Percentiles rank a stretch among this genome's conserved stretches.
Conservation (phyloP, 2,888 invertebrate species). For the Macropis europaea region DNA sequence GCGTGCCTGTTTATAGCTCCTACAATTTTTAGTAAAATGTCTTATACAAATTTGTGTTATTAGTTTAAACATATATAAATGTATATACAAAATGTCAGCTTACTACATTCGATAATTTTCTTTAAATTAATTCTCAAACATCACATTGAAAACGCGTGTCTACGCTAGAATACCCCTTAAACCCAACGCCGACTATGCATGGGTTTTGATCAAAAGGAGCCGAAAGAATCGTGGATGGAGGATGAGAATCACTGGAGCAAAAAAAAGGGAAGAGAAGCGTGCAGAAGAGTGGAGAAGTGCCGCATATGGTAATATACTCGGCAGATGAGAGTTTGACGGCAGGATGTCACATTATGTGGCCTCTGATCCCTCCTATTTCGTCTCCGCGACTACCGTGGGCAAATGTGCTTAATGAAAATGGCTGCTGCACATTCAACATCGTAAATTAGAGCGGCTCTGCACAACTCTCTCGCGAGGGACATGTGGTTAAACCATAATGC, state of each 20-base stretch:
- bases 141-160: no score
- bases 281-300: slow-evolving; percentile 50
- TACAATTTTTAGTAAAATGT: no score
- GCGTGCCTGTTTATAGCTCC: no score
- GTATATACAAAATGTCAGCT: no score
- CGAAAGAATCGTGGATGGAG: neutral
- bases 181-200: no score
- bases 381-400: slow-evolving; percentile 53
- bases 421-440: slow-evolving; percentile 65
- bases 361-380: slow-evolving; percentile 69
- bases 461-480: slow-evolving; percentile 20
- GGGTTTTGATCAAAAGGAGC: neutral
- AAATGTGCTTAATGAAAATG: slow-evolving; percentile 74
- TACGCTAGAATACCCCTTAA: no score
- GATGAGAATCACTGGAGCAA: slow-evolving; percentile 52
- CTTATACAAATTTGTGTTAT: no score
- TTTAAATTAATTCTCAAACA: no score
- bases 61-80: no score
- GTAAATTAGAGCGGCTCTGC: slow-evolving; percentile 60
- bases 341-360: slow-evolving; percentile 77
- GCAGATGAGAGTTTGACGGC: slow-evolving; percentile 72
- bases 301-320: slow-evolving; percentile 69
- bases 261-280: slow-evolving; percentile 41
- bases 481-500: slow-evolving; percentile 44
- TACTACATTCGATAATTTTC: no score